These are phyloP conservation scores for Kobus ellipsiprymnus DNA, from an alignment of 2,113 vertebrate genomes.

Conservation along the genomic window DNA sequence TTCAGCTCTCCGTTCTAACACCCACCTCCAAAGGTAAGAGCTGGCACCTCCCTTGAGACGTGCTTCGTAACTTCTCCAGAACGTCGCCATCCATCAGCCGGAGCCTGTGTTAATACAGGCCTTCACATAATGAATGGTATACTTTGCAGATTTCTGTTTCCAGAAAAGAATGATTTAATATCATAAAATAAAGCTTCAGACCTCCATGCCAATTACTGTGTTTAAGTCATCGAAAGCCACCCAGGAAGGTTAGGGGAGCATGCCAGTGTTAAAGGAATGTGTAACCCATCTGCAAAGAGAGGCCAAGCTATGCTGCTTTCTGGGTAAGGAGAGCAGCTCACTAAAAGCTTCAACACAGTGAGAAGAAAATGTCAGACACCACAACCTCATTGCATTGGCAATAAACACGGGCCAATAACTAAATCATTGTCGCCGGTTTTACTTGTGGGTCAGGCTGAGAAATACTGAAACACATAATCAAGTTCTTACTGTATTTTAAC, in stretches of 20 bases:
- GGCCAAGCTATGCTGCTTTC: conserved; percentile 66
- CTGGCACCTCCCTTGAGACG: neutral
- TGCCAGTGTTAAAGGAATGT: conserved; percentile 63
- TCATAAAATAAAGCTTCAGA: conserved; percentile 68
- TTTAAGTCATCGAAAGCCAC: conserved; percentile 64
- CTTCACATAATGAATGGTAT: conserved; percentile 38
- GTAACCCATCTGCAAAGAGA: conserved; percentile 72
- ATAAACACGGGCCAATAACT: conserved; percentile 70
- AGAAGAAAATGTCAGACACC: conserved; percentile 73
- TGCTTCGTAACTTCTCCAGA: neutral
- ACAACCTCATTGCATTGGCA: conserved; percentile 62
- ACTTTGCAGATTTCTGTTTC: conserved; percentile 49
- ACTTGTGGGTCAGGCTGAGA: conserved; percentile 66
- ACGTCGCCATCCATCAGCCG: conserved; percentile 15
- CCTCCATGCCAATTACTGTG: conserved; percentile 63
- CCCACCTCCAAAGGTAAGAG: neutral
- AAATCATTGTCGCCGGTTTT: conserved; percentile 65
- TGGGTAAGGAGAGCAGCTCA: conserved; percentile 65
- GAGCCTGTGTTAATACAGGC: conserved; percentile 19
- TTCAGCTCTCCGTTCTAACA: neutral
- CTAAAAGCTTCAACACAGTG: conserved; percentile 76
- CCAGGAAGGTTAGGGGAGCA: conserved; percentile 63
- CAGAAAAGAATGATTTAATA: conserved; percentile 46
- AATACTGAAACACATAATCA: conserved; percentile 69
- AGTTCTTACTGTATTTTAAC: conserved; percentile 61